phyloP scores from a whole-genome alignment of 2,888 invertebrate species.

The Chloromyia formosa region DNA sequence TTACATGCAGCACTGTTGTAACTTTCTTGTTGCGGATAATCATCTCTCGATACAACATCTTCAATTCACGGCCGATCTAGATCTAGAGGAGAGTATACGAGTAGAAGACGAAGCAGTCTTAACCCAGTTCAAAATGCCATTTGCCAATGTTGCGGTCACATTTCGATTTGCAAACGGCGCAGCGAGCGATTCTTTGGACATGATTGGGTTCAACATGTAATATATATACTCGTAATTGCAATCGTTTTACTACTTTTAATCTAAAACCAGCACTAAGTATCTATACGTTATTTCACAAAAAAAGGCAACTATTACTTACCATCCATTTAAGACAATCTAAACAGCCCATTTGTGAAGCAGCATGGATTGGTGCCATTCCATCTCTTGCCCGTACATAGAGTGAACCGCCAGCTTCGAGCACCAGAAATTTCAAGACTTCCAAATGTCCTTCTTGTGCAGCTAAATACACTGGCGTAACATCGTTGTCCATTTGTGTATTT shows the following conservation, averaged over 20 bases:
- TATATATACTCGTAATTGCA: background rate
- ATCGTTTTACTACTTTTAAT: background rate
- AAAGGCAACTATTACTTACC: constrained; percentile 67
- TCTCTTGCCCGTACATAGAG: constrained; percentile 85
- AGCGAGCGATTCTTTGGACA: background rate
- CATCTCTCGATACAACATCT: background rate
- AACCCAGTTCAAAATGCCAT: constrained; percentile 19
- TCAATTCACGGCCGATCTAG: constrained; percentile 7
- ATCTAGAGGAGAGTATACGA: background rate
- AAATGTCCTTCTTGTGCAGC: constrained; percentile 90
- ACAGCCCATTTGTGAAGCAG: constrained; percentile 90
- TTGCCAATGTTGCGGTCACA: constrained; percentile 18
- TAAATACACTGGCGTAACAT: constrained; percentile 88
- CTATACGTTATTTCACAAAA: background rate
- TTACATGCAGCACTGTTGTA: no score
- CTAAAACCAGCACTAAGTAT: background rate
- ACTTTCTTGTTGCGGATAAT: constrained; percentile 19
- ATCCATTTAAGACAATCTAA: constrained; percentile 89
- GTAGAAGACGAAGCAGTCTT: no score
- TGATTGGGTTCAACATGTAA: background rate
- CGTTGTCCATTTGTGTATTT: constrained; percentile 92
- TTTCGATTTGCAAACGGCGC: constrained; percentile 13
- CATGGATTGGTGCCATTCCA: constrained; percentile 91
- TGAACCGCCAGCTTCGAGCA: constrained; percentile 83
- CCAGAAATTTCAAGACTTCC: constrained; percentile 85